Evolutionary conservation across 2,797 vertebrate genomes (phyloP), one percentile per base, ranked within the genome.

Genomic region (Gymnopithys bicolor): DNA sequence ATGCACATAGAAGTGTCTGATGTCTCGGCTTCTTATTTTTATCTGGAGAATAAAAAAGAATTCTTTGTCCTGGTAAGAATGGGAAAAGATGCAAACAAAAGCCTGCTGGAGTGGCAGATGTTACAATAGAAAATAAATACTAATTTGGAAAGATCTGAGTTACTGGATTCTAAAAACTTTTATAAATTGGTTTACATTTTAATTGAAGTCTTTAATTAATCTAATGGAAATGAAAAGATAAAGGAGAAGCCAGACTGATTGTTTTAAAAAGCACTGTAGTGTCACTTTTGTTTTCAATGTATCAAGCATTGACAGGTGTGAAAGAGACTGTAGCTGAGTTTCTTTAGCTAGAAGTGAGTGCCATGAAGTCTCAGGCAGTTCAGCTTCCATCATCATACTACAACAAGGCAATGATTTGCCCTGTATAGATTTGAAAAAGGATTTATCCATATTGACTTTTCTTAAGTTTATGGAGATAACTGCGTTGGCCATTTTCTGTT

Each of bases 31-130:
- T 59, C 9, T 53, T 84, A 48, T 80, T 63, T 63, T 39, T 18
- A 66, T 76, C 11, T 84, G 39, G n/a, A 84, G 76, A 86, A 69
- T 62, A 18, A 68, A 83, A 67, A 45, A 49, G 43, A 69, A 35
- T 33, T 45, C 41, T 94, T 95, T 84, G 55, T 81, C 53, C 69
- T 78, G 73, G 80, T 90, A 56, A 73, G 70, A 90, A 88, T 55
- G 43, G 59, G 67, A 82, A 70, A 85, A 73, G 51, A 59, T 83
- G 59, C n/a, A 94, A 95, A 90, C 53, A 91, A 91, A 88, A 93
- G 62, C 79, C 55, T 91, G n/a, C 43, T 25, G 10, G 71, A 68
- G 73, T 56, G 49, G 35, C 39, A 79, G 55, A 56, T 59, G 41
- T 73, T 95, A 83, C 68, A 89, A 56, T 18, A 85, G 56, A 74